Percentiles rank a stretch among this genome's conserved stretches.
phyloP scores from a whole-genome alignment of 2,113 vertebrate species.

The Dascyllus trimaculatus region DNA sequence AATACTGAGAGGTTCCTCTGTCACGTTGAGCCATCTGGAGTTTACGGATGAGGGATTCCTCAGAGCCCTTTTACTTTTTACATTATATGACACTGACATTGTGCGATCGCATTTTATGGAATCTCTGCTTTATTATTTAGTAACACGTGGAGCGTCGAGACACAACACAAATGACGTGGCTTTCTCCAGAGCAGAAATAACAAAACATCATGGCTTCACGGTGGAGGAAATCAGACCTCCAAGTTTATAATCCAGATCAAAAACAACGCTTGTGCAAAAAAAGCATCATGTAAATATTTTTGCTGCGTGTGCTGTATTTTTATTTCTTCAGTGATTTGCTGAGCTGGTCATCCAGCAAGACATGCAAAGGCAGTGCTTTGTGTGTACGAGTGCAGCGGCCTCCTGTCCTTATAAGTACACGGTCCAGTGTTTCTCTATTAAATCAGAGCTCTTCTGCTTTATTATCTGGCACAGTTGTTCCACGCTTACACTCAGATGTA shows the following conservation, averaged over 20 bases:
- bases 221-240: constrained; percentile 22
- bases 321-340: constrained; percentile 18
- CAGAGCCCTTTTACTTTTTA: constrained; percentile 33
- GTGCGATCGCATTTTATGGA: constrained; percentile 16
- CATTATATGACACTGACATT: constrained; percentile 32
- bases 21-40: constrained; percentile 25
- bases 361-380: background rate
- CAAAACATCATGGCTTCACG: constrained; percentile 1
- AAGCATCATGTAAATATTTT: constrained; percentile 13
- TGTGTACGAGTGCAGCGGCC: background rate
- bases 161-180: constrained; percentile 6
- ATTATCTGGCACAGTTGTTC: constrained; percentile 37
- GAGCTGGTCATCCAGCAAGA: constrained; percentile 3
- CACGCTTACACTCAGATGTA: constrained; percentile 31
- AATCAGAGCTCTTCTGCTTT: constrained; percentile 31
- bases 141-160: background rate
- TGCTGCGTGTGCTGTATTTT: background rate
- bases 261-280: background rate
- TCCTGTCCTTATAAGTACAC: constrained; percentile 11
- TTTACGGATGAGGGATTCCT: constrained; percentile 29
- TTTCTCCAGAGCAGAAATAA: too few relatives aligned
- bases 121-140: constrained; percentile 49
- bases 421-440: background rate
- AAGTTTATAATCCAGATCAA: background rate
- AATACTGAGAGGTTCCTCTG: background rate